Evolutionary conservation across 2,113 vertebrate genomes (phyloP).

Genomic region (Dolichotis patagonum): DNA sequence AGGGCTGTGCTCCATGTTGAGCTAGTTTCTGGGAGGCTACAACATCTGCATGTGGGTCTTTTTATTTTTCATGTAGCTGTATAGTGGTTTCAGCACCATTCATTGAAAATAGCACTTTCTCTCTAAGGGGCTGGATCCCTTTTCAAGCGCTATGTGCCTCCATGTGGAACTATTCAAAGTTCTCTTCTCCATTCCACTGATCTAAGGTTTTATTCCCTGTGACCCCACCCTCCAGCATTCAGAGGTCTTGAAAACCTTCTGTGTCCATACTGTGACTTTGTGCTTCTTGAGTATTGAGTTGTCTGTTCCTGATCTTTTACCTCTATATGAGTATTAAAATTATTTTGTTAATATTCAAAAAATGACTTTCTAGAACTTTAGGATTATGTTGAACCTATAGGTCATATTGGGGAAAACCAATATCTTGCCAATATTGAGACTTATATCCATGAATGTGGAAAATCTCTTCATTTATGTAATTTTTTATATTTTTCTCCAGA

Average conservation of each 20-base stretch:
- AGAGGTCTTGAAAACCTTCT: not conserved
- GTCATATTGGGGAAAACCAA: not conserved
- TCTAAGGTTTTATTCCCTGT: not conserved
- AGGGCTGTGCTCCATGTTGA: not conserved
- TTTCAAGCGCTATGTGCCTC: not conserved
- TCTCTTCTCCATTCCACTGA: not conserved
- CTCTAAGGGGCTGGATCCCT: not conserved
- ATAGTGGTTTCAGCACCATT: not conserved
- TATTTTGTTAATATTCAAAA: not conserved
- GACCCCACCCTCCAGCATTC: not conserved
- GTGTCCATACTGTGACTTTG: not conserved
- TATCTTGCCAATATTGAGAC: not conserved
- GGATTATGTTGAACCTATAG: not conserved
- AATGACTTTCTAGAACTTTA: not conserved
- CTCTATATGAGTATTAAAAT: not conserved
- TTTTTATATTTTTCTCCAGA: not conserved
- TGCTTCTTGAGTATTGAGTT: not conserved
- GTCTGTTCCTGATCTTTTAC: not conserved
- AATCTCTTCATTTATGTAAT: not conserved
- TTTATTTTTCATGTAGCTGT: not conserved
- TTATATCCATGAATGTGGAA: not conserved
- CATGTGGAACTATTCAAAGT: not conserved
- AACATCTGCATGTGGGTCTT: not conserved
- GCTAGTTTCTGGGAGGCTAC: not conserved
- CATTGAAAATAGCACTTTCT: not conserved